Evolutionary conservation across 1,140 invertebrate species (phyloP).

Genomic region (Myzus persicae): DNA sequence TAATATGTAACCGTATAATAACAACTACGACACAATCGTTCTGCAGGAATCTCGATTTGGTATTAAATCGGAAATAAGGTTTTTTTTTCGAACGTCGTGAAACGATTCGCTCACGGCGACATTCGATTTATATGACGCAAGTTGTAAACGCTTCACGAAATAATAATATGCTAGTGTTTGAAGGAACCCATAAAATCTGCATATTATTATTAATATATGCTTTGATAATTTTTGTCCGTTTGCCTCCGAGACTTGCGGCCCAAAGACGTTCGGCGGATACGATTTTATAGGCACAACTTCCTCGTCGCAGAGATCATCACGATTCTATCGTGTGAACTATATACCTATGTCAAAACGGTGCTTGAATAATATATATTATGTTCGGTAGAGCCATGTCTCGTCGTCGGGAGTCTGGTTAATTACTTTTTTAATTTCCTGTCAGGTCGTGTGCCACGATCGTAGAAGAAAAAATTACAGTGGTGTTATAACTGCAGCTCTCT

Average conservation of each 20-base stretch:
- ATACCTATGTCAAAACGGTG: neutral
- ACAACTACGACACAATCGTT: neutral
- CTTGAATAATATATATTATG: neutral
- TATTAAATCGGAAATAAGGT: neutral
- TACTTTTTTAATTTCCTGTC: constrained; percentile 34
- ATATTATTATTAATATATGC: too few relatives aligned
- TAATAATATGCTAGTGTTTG: neutral
- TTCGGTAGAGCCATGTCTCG: neutral
- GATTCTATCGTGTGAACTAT: neutral
- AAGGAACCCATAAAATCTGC: too few relatives aligned
- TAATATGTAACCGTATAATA: neutral
- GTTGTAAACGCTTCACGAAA: neutral
- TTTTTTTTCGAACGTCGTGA: neutral
- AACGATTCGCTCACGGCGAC: neutral
- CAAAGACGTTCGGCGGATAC: neutral
- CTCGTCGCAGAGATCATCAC: neutral
- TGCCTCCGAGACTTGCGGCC: neutral
- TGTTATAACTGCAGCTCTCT: neutral
- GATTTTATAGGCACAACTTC: too few relatives aligned
- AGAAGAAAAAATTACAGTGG: neutral
- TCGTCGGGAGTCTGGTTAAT: neutral
- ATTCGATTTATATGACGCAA: neutral
- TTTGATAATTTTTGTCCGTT: neutral
- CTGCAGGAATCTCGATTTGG: neutral
- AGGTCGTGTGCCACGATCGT: neutral